Percentiles rank a stretch among this genome's conserved stretches.
Conservation (phyloP, 2,113 vertebrate species). For the Petromus typicus region DNA sequence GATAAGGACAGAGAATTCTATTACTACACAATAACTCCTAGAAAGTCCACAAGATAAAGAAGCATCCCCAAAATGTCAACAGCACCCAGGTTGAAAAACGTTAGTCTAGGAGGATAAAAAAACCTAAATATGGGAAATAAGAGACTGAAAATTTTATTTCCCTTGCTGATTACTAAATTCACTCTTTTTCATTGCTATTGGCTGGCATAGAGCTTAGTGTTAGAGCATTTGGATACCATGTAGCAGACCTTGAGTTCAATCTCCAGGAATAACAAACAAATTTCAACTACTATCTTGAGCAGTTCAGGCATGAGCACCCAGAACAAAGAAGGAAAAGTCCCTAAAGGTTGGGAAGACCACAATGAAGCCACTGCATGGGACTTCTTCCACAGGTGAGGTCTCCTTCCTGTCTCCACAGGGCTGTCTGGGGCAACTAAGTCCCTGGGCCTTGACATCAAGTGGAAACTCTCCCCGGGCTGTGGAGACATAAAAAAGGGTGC, state of each 20-base stretch:
- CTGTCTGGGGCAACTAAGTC: background rate
- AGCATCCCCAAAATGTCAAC: background rate
- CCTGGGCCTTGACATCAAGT: background rate
- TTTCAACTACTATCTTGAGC: background rate
- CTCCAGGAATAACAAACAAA: background rate
- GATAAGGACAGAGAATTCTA: background rate
- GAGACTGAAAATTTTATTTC: background rate
- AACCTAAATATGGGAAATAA: background rate
- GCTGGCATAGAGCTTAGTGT: background rate
- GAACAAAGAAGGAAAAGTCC: background rate
- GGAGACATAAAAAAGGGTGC: rapidly evolving
- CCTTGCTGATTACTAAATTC: background rate
- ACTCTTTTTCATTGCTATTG: background rate
- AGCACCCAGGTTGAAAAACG: background rate
- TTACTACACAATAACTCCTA: background rate
- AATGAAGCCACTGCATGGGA: background rate
- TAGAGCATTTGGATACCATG: background rate
- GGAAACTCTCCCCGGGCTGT: background rate
- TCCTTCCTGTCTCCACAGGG: background rate
- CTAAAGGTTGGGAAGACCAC: rapidly evolving
- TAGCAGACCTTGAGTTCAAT: background rate
- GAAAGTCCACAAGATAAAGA: background rate
- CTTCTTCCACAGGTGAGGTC: rapidly evolving
- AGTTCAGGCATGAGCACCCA: background rate
- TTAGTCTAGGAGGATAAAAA: background rate